Evolutionary conservation across 2,888 invertebrate species (phyloP).

Genomic region (Ceriagrion tenellum): DNA sequence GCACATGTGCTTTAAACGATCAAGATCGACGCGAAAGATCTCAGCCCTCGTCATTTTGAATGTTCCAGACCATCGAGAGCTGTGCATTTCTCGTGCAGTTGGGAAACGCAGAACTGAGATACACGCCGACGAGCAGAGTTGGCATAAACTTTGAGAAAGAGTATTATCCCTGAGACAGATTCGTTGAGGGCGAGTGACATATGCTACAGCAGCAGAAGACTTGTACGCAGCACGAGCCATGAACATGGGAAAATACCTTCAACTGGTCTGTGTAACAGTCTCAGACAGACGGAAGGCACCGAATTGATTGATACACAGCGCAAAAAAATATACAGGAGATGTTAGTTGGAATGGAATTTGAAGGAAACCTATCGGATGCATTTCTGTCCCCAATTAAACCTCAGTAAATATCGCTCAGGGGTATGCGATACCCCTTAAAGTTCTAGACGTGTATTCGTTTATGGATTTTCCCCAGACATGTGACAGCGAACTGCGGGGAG

Average conservation of each 20-base stretch:
- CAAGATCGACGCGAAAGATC: too few species aligned
- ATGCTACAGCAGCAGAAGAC: not conserved
- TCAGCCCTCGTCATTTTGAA: too few species aligned
- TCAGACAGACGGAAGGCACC: not conserved
- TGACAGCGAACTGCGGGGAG: too few species aligned
- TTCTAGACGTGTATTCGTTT: too few species aligned
- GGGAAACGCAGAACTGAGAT: not conserved
- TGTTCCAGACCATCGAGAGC: too few species aligned
- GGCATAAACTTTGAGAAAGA: not conserved
- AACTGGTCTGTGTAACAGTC: not conserved
- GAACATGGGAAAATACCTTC: not conserved
- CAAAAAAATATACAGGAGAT: not conserved
- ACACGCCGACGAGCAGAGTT: not conserved
- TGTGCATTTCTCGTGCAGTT: too few species aligned
- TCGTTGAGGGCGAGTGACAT: not conserved
- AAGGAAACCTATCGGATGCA: not conserved
- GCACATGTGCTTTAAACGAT: too few species aligned
- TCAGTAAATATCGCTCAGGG: too few species aligned
- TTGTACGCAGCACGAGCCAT: not conserved
- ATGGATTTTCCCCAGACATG: too few species aligned
- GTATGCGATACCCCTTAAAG: too few species aligned
- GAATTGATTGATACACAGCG: not conserved
- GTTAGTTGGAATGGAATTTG: not conserved
- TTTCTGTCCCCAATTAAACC: not conserved
- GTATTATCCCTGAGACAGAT: not conserved